These are phyloP conservation scores for Parnassius smintheus DNA, from an alignment of 2,888 invertebrate genomes.

Conservation along the genomic window DNA sequence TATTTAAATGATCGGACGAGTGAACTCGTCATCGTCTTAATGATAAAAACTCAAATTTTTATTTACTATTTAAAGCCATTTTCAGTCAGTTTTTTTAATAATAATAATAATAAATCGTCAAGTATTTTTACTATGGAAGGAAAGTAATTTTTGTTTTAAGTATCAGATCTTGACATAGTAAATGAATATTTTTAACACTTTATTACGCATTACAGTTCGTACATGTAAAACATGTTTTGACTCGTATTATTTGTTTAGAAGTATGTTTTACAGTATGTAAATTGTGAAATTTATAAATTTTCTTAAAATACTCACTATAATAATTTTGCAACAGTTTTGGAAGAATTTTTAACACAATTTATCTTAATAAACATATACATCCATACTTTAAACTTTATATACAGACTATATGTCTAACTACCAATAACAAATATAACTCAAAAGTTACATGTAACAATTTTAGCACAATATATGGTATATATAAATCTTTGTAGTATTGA, in stretches of 20 bases:
- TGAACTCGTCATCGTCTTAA: no score
- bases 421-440: conserved; percentile 19
- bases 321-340: no score
- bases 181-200: neutral
- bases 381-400: conserved; percentile 17
- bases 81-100: conserved; percentile 17
- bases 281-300: no score
- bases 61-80: conserved; percentile 21
- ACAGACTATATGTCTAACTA: conserved; percentile 14
- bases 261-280: no score
- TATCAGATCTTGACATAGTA: neutral
- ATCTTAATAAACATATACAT: no score
- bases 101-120: conserved; percentile 1
- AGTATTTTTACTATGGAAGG: neutral
- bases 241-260: no score
- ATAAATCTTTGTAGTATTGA: conserved; percentile 23
- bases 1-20: no score
- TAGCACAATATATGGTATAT: conserved; percentile 21
- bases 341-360: no score
- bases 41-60: conserved; percentile 1
- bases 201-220: neutral
- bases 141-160: neutral
- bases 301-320: no score
- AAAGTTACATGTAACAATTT: conserved; percentile 20
- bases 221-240: no score